phyloP scores from a whole-genome alignment of 2,113 vertebrate genomes.

The Bombycilla garrulus region DNA sequence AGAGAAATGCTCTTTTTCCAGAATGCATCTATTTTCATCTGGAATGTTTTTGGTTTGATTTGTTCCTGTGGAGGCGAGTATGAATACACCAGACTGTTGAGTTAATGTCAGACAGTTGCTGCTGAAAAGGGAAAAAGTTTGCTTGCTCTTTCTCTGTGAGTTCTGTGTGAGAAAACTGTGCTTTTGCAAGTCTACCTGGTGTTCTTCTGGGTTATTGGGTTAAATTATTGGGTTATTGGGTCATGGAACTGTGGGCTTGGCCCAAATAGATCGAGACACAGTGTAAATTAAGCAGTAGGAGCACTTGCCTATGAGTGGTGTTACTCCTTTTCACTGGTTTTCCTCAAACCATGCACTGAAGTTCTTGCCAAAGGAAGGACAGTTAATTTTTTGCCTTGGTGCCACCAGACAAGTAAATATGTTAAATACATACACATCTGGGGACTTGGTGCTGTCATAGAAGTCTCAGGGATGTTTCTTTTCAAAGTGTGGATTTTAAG shows the following conservation, averaged over 20 bases:
- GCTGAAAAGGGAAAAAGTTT: background rate
- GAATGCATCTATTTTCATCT: background rate
- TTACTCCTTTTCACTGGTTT: background rate
- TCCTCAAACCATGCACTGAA: background rate
- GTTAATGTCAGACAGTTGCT: background rate
- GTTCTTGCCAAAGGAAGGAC: background rate
- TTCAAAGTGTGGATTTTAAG: background rate
- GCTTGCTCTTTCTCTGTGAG: background rate
- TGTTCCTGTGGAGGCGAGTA: background rate
- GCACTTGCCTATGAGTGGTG: background rate
- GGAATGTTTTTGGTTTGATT: background rate
- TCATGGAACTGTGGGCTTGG: background rate
- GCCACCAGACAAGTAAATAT: background rate
- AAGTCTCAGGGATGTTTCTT: background rate
- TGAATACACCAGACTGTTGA: background rate
- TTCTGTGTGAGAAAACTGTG: background rate
- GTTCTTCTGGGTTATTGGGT: background rate
- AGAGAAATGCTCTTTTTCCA: background rate
- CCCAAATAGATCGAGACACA: background rate
- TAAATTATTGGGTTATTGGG: background rate
- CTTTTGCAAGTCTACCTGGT: background rate
- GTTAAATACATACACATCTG: background rate
- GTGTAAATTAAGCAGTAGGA: background rate
- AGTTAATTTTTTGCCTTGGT: background rate
- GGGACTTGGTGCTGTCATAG: background rate